phyloP scores from a whole-genome alignment of 2,113 vertebrate species.

The Oncorhynchus clarkii region DNA sequence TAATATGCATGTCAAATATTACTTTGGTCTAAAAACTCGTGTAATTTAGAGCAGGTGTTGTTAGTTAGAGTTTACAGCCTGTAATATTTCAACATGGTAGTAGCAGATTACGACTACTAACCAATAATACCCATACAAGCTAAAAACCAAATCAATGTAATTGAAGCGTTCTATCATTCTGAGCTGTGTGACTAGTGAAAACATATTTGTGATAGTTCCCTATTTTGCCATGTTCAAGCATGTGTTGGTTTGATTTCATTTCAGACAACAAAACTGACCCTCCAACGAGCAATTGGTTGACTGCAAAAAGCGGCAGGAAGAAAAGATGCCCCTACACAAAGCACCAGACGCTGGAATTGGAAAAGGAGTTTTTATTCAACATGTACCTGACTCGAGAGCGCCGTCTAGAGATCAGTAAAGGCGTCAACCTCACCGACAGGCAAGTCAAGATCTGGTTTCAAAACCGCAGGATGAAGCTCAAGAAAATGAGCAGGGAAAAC shows the following conservation, averaged over 20 bases:
- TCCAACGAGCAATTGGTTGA: constrained; percentile 95
- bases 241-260: constrained; percentile 41
- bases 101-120: neutral
- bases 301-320: constrained; percentile 97
- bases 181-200: too few relatives aligned
- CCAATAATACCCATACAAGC: too few relatives aligned
- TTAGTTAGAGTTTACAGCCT: neutral
- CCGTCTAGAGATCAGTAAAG: constrained; percentile 99
- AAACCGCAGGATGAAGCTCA: constrained; percentile 99
- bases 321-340: constrained; percentile 99
- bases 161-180: too few relatives aligned
- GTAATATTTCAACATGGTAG: neutral
- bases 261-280: constrained; percentile 90
- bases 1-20: neutral
- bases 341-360: constrained; percentile 99
- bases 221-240: neutral
- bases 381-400: constrained; percentile 99
- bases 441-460: constrained; percentile 99
- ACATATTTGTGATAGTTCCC: too few relatives aligned
- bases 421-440: constrained; percentile 99
- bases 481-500: constrained; percentile 99
- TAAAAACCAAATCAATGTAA: too few relatives aligned
- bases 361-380: constrained; percentile 99
- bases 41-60: neutral
- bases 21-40: neutral